Base-by-base conservation (phyloP, 2,797 vertebrate species). In the Cyprinella venusta region DNA sequence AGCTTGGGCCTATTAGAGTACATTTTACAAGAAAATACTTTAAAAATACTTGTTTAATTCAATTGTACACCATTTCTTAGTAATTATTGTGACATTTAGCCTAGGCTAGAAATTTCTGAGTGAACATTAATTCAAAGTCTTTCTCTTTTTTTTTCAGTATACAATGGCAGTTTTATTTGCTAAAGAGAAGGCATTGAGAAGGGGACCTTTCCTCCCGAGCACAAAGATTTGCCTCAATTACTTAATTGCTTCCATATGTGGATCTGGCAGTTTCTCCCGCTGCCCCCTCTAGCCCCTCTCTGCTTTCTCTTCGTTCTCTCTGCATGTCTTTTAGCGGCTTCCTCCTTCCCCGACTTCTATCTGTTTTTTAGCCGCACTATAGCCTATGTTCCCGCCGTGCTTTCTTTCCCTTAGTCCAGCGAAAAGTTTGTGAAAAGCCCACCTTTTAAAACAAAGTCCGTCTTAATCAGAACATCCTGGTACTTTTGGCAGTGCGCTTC, bases 211-310 rank as follows among this genome's bases (percentile, higher is more conserved):
- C 92, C 92, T 94, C 93, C 93, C 92, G 92, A 94, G 94, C 94
- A 93, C 93, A 93, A 92, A 95, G 94, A 94, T 94, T 95, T 94
- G 92, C 94, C 92, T 91, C 95, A 95, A 95, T 95, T 95, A 95
- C 94, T 92, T 92, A 96, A 96, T 95, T 90, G 94, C 94, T 95
- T 95, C 95, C 94, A 96, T 94, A 96, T 96, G 95, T 95, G 93
- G 91, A 91, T 92, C 93, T 93, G 94, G 91, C 93, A 93, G 92
- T 92, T 90, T 93, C 88, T 92, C 92, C 91, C 91, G 89, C 92
- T 89, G 91, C 91, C 90, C 88, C 92, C 88, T 89, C 88, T 88
- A 85, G 84, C 83, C 88, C 90, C 64, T 80, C 64, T 71, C 76
- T 75, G 67, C 67, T 40, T 70, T 82, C 71, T 80, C 65, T n/a